Evolutionary conservation across 2,797 vertebrate genomes (phyloP).

Genomic region (Crax fasciolata): DNA sequence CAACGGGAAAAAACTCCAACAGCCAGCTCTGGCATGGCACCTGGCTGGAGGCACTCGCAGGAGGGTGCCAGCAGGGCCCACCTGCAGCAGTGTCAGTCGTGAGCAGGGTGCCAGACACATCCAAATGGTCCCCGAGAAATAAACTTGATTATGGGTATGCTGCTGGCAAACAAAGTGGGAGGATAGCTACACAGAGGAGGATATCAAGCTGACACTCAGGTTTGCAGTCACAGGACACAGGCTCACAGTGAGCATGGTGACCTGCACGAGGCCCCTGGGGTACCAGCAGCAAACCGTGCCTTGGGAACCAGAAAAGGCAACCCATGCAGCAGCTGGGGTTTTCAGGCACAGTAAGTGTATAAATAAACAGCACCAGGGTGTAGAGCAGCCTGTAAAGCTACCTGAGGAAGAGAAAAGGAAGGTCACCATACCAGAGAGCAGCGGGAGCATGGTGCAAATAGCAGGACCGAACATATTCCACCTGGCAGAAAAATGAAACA

Average conservation of each 20-base stretch:
- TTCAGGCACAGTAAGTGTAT: constrained; percentile 23
- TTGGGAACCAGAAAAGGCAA: constrained; percentile 14
- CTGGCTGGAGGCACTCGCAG: fast-evolving
- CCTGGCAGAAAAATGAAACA: constrained; percentile 48
- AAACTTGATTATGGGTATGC: not conserved
- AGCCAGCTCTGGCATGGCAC: not conserved
- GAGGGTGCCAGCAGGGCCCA: not conserved
- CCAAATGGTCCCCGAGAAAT: not conserved
- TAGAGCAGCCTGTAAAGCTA: constrained; percentile 6
- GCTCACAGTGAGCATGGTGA: not conserved
- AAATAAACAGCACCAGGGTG: not conserved
- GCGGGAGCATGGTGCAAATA: not conserved
- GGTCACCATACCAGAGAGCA: not conserved
- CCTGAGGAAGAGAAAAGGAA: constrained; percentile 46
- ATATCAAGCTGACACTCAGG: not conserved
- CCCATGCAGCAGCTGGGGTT: not conserved
- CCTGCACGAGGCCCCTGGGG: not conserved
- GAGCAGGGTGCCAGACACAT: not conserved
- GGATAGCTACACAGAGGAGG: not conserved
- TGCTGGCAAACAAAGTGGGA: not conserved
- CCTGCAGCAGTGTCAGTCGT: not conserved
- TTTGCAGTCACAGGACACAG: not conserved
- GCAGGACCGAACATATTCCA: constrained; percentile 57
- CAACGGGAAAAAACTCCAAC: not conserved
- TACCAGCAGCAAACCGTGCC: not conserved